Evolutionary conservation across 2,113 vertebrate genomes (phyloP).

Genomic region (Etheostoma cragini): DNA sequence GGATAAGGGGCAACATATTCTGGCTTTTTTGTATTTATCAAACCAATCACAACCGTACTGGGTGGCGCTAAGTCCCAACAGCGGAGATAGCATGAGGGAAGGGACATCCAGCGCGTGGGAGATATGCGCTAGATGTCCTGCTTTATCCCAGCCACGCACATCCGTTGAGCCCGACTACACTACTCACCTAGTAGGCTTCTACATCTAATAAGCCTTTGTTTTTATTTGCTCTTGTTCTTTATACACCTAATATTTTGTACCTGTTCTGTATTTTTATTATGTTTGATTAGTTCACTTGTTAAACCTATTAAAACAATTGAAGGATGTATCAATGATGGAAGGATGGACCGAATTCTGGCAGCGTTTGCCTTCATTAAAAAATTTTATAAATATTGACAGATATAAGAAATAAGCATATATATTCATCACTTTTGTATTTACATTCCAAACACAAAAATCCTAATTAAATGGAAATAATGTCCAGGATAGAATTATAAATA

Average conservation of each 20-base stretch:
- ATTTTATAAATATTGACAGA: neutral
- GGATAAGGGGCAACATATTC: too few species aligned
- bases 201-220: neutral
- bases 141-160: too few species aligned
- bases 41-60: too few species aligned
- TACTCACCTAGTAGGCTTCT: neutral
- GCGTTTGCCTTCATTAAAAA: neutral
- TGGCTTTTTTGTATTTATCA: too few species aligned
- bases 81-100: too few species aligned
- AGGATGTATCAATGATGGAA: neutral
- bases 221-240: neutral
- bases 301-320: neutral
- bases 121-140: too few species aligned
- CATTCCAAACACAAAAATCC: neutral
- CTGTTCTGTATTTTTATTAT: neutral
- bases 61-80: too few species aligned
- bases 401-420: neutral
- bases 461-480: neutral
- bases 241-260: neutral
- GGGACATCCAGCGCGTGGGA: too few species aligned
- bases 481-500: neutral
- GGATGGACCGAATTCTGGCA: neutral
- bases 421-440: neutral
- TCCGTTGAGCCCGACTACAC: too few species aligned
- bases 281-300: neutral